Evolutionary conservation across 2,888 invertebrate genomes (phyloP), one percentile per base, ranked within the genome.

Genomic region (Stegophylla sp.): DNA sequence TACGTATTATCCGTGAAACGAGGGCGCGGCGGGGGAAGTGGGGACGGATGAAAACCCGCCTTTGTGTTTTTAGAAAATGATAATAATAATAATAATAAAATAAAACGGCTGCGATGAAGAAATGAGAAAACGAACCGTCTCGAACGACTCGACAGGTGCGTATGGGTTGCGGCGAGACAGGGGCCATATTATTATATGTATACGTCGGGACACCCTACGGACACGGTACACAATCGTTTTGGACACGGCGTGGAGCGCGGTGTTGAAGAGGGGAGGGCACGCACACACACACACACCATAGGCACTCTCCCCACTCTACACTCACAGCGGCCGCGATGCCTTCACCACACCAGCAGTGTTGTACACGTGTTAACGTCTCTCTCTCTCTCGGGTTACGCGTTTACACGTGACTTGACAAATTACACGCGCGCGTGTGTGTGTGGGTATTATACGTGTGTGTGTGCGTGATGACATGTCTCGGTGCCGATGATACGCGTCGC

Each of bases 331-430:
- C 34, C 34, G 3, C 34, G 7, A 7, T 5, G 34, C 34, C 34
- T 34, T 34, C 34, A 34, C 34, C 7, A 34, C 4, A 26, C 48
- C 5, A 13, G n/a, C 48, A n/a, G 51, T 1, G n/a, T 17, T 17
- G 26, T 75, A 79, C 79, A 79, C 71, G 79, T 79, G 79, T 79
- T 71, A 79, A 79, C 79, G 79, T 79, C 79, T 79, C 79, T 71
- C 79, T 79, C 79, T 79, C 79, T 71, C 79, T 71, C 71, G 69
- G 59, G 71, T 71, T 61, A 61, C 79, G n/a, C n/a, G 61, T 51
- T 69, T 79, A 71, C 79, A 71, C 67, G 48, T 71, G 79, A 79
- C 69, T 79, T 71, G 79, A 79, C 79, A 71, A 71, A 79, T 79
- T 71, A 71, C 69, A 48, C 23, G 63, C 17, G n/a, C 7, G 34